Base-by-base conservation (phyloP, 2,113 vertebrate species). In the Synodontis membranacea region DNA sequence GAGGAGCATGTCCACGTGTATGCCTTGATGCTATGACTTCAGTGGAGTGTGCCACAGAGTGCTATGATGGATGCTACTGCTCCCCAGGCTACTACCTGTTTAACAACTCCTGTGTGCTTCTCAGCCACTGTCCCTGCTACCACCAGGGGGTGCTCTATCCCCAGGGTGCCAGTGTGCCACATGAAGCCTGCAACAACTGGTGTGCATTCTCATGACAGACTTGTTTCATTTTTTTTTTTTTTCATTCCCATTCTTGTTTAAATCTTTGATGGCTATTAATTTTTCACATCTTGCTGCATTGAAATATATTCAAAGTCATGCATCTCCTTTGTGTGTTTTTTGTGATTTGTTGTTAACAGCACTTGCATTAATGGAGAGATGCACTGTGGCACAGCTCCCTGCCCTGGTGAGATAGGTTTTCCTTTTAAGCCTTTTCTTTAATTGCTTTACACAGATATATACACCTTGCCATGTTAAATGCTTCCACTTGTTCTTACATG, bases 131-230 rank as follows among this genome's bases (percentile, higher is more conserved):
- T 86, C 94, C 92, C 0, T 98, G 97, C 90, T 95, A 95, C 92
- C 92, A 96, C 89, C 92, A 90, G 0, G 96, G 97, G 74, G 83
- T 37, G 88, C 90, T 94, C 25, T 90, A 95, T 60, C 78, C 52
- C 0, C 93, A 93, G 0, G 96, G 95, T 0, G 82, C 88, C 14
- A 86, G n/a, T 17, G 52, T 93, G 37, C 82, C 1, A 0, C 70
- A 86, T 5, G 95, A 97, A 28, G 3, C 89, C 85, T 98, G 97
- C 90, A 96, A 97, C 89, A 97, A 97, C 93, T 98, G 97, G 97
- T 97, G 92, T 39, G 46, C 15, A 28, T 76, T 82, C 39, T 74
- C 25, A 70, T 31, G 3, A 25, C 31, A 44, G 2, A 52, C 34
- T 60, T 44, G 19, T 46, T 50, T 50, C 12, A 5, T 5, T 25